Base-by-base conservation (phyloP, 2,888 invertebrate species). In the Oeneis ivallda region DNA sequence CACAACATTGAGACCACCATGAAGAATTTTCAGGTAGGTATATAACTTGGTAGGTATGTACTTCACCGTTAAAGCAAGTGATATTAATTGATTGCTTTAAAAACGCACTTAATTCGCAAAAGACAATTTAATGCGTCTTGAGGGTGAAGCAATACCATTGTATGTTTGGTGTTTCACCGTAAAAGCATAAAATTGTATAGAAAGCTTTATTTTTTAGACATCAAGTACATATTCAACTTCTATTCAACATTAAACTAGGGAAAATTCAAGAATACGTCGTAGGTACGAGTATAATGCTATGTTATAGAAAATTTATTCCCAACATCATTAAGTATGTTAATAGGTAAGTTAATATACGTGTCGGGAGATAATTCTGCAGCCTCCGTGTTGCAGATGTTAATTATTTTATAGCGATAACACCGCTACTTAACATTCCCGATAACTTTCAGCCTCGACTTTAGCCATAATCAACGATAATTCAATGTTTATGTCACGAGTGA, bases 291-390 rank as follows among this genome's bases (percentile, higher is more conserved):
- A 67, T 65, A 70, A 67, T 63, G 49, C 59, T 41, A 37, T 19
- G 62, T 65, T 70, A 62, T 70, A 67, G 60, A 63, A 64, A 67
- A 70, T 67, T 65, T 65, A 70, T 70, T 70, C 67, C 62, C 68
- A 67, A 62, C 67, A 68, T 72, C 71, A 74, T 74, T 74, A 72
- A 70, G 67, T 73, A 75, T 73, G 72, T 72, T 74, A 74, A 75
- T 75, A 69, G 70, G 69, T 68, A 69, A 72, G 70, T 73, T 74
- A 75, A 75, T 74, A 75, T 72, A 70, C 74, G 68, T 71, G 73
- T 72, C 69, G 66, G 45, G 54, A 70, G 70, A 72, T 74, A 72
- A 72, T 71, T 69, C 70, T 56, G 59, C 59, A 66, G 66, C 64
- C 67, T 59, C 70, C 50, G 65, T 66, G 64, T 67, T 68, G 68